Percentiles rank a stretch among this genome's conserved stretches.
These are phyloP conservation scores for Thalassophryne amazonica DNA, from an alignment of 2,797 vertebrate species.

Conservation along the genomic window DNA sequence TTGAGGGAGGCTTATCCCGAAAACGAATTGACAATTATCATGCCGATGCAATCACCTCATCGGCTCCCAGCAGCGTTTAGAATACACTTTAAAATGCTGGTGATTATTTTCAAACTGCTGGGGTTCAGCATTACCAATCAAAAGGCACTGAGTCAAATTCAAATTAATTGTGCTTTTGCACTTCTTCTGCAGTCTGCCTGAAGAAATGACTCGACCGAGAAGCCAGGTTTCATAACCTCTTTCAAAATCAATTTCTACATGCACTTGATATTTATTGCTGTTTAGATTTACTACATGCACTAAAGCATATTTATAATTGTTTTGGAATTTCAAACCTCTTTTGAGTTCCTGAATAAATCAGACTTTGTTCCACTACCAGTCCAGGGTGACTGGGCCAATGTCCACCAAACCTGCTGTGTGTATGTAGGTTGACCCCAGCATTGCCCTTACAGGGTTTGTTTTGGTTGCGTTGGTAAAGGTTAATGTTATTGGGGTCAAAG, in stretches of 20 bases:
- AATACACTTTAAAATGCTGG: slow-evolving; percentile 46
- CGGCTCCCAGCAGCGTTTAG: slow-evolving; percentile 39
- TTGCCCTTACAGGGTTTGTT: too few species aligned
- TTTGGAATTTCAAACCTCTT: slow-evolving; percentile 3
- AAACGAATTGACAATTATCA: slow-evolving; percentile 48
- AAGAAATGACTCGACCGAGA: slow-evolving; percentile 10
- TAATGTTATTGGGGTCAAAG: too few species aligned
- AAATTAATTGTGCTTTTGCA: slow-evolving; percentile 18
- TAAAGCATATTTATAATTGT: slow-evolving; percentile 3
- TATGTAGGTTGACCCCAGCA: too few species aligned
- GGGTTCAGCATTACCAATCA: slow-evolving; percentile 14
- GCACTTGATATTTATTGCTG: slow-evolving; percentile 19
- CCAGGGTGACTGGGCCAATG: too few species aligned
- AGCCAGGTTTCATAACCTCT: slow-evolving; percentile 20
- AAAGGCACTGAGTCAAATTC: slow-evolving; percentile 23
- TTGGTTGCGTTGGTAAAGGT: too few species aligned
- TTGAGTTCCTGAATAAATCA: not conserved
- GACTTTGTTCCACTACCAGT: too few species aligned
- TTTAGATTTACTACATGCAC: slow-evolving; percentile 6
- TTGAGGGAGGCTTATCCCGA: slow-evolving; percentile 13
- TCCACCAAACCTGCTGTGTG: too few species aligned
- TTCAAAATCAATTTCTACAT: slow-evolving; percentile 25
- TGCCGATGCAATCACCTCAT: slow-evolving; percentile 31
- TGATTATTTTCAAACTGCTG: slow-evolving; percentile 35
- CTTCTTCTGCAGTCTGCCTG: slow-evolving; percentile 1